Evolutionary conservation across 2,113 vertebrate genomes (phyloP).

Genomic region (Rhinoptilus africanus): DNA sequence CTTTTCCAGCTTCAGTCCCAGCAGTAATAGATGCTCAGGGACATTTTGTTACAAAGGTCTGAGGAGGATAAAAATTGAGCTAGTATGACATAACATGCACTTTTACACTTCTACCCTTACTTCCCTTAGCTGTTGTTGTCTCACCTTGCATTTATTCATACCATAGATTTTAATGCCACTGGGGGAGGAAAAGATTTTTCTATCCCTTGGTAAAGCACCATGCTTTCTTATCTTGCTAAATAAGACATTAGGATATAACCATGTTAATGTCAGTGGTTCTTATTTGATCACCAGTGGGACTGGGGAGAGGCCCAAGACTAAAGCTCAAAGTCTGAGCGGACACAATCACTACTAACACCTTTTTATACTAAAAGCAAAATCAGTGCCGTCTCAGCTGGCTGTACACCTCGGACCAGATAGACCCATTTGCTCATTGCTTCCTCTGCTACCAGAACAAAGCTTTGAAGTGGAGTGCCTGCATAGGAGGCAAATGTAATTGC

Average conservation of each 20-base stretch:
- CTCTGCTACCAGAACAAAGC: not conserved
- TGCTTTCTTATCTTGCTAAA: not conserved
- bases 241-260: not conserved
- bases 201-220: not conserved
- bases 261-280: not conserved
- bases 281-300: too few relatives aligned
- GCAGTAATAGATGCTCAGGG: not conserved
- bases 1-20: not conserved
- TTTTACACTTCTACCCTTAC: not conserved
- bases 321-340: not conserved
- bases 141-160: not conserved
- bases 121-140: not conserved
- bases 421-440: not conserved
- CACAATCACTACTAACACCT: rapidly evolving
- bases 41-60: not conserved
- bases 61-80: not conserved
- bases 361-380: not conserved
- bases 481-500: not conserved
- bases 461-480: not conserved
- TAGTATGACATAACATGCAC: not conserved
- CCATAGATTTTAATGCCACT: not conserved
- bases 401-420: not conserved
- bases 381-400: not conserved
- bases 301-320: not conserved
- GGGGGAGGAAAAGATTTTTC: not conserved